Percentiles rank a stretch among this genome's conserved stretches.
Conservation (phyloP, 1,140 invertebrate species). For the Agrilus planipennis region DNA sequence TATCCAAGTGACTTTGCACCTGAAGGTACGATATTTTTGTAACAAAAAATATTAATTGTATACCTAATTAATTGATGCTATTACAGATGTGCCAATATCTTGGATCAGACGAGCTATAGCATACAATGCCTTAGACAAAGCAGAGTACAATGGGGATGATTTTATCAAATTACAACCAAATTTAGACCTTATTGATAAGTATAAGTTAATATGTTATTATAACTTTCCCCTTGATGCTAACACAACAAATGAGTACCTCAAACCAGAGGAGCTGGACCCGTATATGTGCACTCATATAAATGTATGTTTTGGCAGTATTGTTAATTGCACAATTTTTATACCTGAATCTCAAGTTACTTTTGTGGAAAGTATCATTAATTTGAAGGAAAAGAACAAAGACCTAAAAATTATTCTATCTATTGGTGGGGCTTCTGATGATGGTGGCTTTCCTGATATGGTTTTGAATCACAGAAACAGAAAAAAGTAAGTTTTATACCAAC, state of each 20-base stretch:
- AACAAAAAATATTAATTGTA: too few relatives aligned
- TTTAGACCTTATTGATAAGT: constrained; percentile 1
- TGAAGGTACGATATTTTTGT: too few relatives aligned
- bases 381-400: constrained; percentile 52
- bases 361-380: constrained; percentile 40
- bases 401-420: constrained; percentile 69
- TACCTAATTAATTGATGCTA: constrained; percentile 4
- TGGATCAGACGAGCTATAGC: constrained; percentile 14
- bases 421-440: constrained; percentile 49
- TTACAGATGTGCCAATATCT: constrained; percentile 10
- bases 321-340: constrained; percentile 44
- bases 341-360: constrained; percentile 25
- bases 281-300: constrained; percentile 73
- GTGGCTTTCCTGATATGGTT: constrained; percentile 59
- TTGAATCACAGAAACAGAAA: constrained; percentile 51
- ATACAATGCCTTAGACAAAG: constrained; percentile 12
- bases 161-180: constrained; percentile 6
- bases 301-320: constrained; percentile 55
- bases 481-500: constrained; percentile 30
- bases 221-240: constrained; percentile 33
- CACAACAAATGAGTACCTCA: constrained; percentile 31
- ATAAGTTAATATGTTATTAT: constrained; percentile 54
- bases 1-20: too few relatives aligned
- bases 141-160: constrained; percentile 1
- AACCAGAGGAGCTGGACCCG: constrained; percentile 47